phyloP scores from a whole-genome alignment of 2,797 vertebrate genomes.

The Acanthiza pusilla region DNA sequence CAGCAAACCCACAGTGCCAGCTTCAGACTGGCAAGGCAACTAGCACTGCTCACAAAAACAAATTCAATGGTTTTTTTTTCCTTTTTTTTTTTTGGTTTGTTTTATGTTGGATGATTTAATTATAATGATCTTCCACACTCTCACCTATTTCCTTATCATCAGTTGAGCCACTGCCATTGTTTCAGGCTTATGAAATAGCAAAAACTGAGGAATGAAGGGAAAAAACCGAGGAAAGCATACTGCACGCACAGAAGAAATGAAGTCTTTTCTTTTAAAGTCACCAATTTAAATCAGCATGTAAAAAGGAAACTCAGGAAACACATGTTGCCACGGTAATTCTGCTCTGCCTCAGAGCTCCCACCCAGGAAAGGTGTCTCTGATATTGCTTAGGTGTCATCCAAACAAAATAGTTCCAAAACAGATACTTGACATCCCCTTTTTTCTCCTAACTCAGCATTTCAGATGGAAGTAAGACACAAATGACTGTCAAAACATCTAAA shows the following conservation, averaged over 20 bases:
- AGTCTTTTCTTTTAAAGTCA: slow-evolving; percentile 33
- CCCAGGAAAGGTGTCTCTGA: slow-evolving; percentile 45
- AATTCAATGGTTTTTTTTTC: neutral
- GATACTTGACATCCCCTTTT: neutral
- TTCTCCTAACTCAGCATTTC: slow-evolving; percentile 16
- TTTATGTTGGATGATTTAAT: neutral
- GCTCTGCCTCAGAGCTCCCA: slow-evolving; percentile 10
- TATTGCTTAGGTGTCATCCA: slow-evolving; percentile 19
- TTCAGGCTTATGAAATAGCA: neutral
- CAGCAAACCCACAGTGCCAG: slow-evolving; percentile 81
- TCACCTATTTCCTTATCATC: neutral
- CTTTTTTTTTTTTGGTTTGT: neutral
- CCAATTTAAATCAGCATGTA: neutral
- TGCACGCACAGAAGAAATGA: slow-evolving; percentile 4
- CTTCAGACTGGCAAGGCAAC: slow-evolving; percentile 78
- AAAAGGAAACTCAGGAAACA: slow-evolving; percentile 19
- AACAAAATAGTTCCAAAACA: slow-evolving; percentile 41
- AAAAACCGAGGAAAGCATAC: neutral
- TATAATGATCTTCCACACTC: neutral
- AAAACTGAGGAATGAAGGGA: neutral
- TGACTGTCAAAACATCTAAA: neutral
- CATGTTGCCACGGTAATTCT: neutral
- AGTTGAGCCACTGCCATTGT: neutral
- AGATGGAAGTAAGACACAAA: slow-evolving; percentile 1
- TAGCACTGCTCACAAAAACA: slow-evolving; percentile 65